phyloP scores from a whole-genome alignment of 2,113 vertebrate genomes.

The Gavia stellata region DNA sequence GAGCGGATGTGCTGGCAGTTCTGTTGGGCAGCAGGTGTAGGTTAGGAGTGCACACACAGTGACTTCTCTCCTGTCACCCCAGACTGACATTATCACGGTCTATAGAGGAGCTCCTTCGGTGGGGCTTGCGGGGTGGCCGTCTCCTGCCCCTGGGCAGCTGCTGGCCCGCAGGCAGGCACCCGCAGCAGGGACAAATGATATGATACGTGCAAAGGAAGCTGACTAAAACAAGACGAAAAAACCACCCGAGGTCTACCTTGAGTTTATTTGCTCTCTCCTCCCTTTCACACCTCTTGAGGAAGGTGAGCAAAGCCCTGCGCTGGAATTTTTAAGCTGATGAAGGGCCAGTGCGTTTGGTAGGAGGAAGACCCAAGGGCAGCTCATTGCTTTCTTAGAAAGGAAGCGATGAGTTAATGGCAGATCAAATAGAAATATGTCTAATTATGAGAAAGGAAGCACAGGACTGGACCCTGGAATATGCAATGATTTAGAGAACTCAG shows the following conservation, averaged over 20 bases:
- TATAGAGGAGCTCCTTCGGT: not conserved
- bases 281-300: not conserved
- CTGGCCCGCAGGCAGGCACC: accelerated
- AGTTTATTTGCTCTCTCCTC: not conserved
- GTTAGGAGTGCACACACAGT: not conserved
- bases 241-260: not conserved
- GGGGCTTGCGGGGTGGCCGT: not conserved
- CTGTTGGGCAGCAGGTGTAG: not conserved
- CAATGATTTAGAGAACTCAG: not conserved
- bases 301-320: not conserved
- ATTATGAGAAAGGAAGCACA: not conserved
- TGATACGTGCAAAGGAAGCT: accelerated
- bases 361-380: not conserved
- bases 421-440: not conserved
- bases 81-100: not conserved
- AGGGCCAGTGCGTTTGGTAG: not conserved
- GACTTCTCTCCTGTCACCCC: not conserved
- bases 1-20: accelerated
- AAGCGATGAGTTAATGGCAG: not conserved
- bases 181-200: not conserved
- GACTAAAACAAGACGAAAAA: not conserved
- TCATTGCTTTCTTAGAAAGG: not conserved
- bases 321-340: not conserved
- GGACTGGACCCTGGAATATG: not conserved
- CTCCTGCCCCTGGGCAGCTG: not conserved